Evolutionary conservation across 2,113 vertebrate genomes (phyloP).

Genomic region (Chaetodon trifascialis): DNA sequence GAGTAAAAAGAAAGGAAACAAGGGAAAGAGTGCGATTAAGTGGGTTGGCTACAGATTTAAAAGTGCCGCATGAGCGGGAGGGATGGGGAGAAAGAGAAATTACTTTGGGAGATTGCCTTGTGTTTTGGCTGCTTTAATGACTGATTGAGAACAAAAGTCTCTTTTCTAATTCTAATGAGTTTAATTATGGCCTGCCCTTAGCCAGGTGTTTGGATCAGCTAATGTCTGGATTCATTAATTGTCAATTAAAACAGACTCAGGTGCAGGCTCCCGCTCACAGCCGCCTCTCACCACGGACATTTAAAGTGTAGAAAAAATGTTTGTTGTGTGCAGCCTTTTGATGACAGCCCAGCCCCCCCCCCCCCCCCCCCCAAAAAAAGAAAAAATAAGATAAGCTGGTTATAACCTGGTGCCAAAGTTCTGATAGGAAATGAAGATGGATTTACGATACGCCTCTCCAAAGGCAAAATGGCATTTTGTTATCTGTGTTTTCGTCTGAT

Average conservation of each 20-base stretch:
- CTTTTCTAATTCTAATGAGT: conserved; percentile 74
- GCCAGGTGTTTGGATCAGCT: conserved; percentile 70
- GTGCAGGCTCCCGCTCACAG: conserved; percentile 14
- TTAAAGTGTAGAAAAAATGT: conserved; percentile 34
- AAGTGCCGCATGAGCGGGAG: background rate
- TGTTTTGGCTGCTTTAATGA: conserved; percentile 62
- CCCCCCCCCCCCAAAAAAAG: too few species aligned
- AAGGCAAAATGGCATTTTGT: conserved; percentile 41
- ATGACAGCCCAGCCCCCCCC: background rate
- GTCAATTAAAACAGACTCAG: conserved; percentile 69
- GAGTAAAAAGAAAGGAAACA: background rate
- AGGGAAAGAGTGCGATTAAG: background rate
- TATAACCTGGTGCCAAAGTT: background rate
- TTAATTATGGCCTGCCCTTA: conserved; percentile 70
- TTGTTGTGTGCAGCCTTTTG: conserved; percentile 32
- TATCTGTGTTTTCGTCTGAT: conserved; percentile 34
- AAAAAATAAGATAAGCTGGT: conserved; percentile 17
- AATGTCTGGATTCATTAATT: conserved; percentile 74
- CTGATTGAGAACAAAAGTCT: conserved; percentile 68
- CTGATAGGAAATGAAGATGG: conserved; percentile 33
- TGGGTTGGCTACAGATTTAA: conserved; percentile 6
- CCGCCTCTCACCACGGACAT: conserved; percentile 28
- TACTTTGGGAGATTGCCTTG: conserved; percentile 31
- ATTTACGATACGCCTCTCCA: conserved; percentile 37
- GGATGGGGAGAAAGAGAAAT: conserved; percentile 22